A percentile compares a stretch with the other conserved stretches of the same genome.
phyloP scores from a whole-genome alignment of 2,888 invertebrate species.

The Neoascia interrupta region DNA sequence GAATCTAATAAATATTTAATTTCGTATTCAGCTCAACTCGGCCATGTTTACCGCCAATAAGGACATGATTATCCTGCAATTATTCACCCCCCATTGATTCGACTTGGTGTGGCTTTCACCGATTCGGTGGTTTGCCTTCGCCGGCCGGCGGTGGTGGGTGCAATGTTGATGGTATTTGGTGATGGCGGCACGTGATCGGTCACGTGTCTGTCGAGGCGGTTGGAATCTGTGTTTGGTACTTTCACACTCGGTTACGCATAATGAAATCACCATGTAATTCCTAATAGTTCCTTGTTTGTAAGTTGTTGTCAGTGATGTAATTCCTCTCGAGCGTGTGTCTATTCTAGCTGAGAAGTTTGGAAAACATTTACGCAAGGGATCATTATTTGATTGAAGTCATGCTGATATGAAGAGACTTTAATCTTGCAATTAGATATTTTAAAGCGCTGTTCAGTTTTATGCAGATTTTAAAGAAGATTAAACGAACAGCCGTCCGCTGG shows the following conservation, averaged over 20 bases:
- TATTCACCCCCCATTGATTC: conserved; percentile 58
- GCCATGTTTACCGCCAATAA: conserved; percentile 66
- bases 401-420: no score
- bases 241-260: conserved; percentile 72
- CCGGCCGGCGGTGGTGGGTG: conserved; percentile 37
- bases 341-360: conserved; percentile 40
- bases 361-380: conserved; percentile 20
- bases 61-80: conserved; percentile 66
- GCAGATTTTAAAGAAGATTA: conserved; percentile 33
- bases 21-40: conserved; percentile 59
- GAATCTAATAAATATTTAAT: conserved; percentile 68
- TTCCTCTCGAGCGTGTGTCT: conserved; percentile 20
- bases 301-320: conserved; percentile 70
- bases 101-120: conserved; percentile 43
- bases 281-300: conserved; percentile 76
- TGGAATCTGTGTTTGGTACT: conserved; percentile 70
- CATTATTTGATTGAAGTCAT: neutral
- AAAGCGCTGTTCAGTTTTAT: conserved; percentile 11
- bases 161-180: conserved; percentile 30
- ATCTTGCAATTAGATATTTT: conserved; percentile 50
- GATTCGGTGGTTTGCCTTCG: conserved; percentile 23
- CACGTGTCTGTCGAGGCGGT: conserved; percentile 74
- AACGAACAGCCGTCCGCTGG: conserved; percentile 9
- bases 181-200: conserved; percentile 74
- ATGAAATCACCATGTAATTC: conserved; percentile 76